Conservation (phyloP, 2,888 invertebrate genomes). For the Orchestes rusci region DNA sequence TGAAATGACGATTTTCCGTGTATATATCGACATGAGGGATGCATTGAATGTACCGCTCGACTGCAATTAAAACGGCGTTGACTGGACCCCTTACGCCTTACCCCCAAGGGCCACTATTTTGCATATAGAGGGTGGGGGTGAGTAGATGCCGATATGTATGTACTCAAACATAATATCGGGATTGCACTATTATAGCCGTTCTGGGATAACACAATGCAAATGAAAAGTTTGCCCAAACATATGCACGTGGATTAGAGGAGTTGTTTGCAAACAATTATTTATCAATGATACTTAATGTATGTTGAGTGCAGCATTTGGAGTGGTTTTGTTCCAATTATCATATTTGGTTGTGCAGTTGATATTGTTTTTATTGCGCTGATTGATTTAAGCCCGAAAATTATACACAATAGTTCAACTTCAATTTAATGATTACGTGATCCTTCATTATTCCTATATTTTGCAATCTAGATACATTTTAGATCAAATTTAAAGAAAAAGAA, state of each 20-base stretch:
- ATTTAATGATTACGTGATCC: too few relatives aligned
- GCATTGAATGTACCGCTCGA: constrained; percentile 13
- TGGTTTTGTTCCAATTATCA: too few relatives aligned
- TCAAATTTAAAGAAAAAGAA: too few relatives aligned
- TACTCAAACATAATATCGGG: constrained; percentile 19
- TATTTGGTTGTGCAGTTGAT: too few relatives aligned
- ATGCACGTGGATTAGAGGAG: constrained; percentile 10
- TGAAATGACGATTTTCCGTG: constrained; percentile 10
- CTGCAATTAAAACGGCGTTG: constrained; percentile 19
- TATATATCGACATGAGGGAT: constrained; percentile 14
- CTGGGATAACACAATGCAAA: constrained; percentile 15
- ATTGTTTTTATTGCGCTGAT: too few relatives aligned
- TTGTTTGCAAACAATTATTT: constrained; percentile 11
- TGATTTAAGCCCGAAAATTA: too few relatives aligned
- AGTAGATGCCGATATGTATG: constrained; percentile 13
- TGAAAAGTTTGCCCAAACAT: constrained; percentile 17
- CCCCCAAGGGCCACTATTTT: constrained; percentile 12
- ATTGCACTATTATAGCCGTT: constrained; percentile 13
- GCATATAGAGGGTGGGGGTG: constrained; percentile 16
- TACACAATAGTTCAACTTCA: too few relatives aligned
- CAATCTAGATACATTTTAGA: too few relatives aligned
- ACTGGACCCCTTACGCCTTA: constrained; percentile 7
- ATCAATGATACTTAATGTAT: too few relatives aligned
- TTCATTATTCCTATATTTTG: too few relatives aligned
- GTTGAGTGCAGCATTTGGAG: too few relatives aligned